A percentile compares a stretch with the other conserved stretches of the same genome.
These are phyloP conservation scores for Myopa testacea DNA, from an alignment of 2,888 invertebrate species.

Conservation along the genomic window DNA sequence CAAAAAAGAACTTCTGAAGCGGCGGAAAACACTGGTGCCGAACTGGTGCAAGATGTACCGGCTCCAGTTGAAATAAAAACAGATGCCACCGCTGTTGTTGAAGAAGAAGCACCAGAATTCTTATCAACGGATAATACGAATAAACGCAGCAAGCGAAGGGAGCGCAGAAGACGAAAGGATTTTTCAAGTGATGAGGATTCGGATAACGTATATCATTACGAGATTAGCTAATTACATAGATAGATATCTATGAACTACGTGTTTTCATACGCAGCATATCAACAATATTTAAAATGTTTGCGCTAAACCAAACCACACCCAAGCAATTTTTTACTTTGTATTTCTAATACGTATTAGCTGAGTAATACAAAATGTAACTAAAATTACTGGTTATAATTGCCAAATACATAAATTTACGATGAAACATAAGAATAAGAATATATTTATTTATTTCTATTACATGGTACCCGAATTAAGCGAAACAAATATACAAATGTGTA, in stretches of 20 bases:
- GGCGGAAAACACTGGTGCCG: slow-evolving; percentile 42
- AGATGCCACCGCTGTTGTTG: background rate
- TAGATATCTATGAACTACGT: background rate
- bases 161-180: slow-evolving; percentile 62
- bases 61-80: slow-evolving; percentile 31
- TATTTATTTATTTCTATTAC: too few species aligned
- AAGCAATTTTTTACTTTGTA: slow-evolving; percentile 1
- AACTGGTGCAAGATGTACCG: slow-evolving; percentile 46
- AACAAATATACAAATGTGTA: too few species aligned
- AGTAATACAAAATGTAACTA: too few species aligned
- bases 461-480: too few species aligned
- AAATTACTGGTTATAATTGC: too few species aligned
- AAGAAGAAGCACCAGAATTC: slow-evolving; percentile 6
- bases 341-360: background rate
- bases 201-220: slow-evolving; percentile 62
- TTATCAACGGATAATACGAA: slow-evolving; percentile 53
- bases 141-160: slow-evolving; percentile 66
- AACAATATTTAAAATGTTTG: background rate
- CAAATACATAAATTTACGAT: too few species aligned
- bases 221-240: slow-evolving; percentile 54
- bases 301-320: background rate
- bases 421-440: too few species aligned
- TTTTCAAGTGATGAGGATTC: slow-evolving; percentile 70
- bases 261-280: background rate
- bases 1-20: slow-evolving; percentile 69